Evolutionary conservation across 2,888 invertebrate genomes (phyloP), one percentile per base, ranked within the genome.

Genomic region (Dynastes grantii): DNA sequence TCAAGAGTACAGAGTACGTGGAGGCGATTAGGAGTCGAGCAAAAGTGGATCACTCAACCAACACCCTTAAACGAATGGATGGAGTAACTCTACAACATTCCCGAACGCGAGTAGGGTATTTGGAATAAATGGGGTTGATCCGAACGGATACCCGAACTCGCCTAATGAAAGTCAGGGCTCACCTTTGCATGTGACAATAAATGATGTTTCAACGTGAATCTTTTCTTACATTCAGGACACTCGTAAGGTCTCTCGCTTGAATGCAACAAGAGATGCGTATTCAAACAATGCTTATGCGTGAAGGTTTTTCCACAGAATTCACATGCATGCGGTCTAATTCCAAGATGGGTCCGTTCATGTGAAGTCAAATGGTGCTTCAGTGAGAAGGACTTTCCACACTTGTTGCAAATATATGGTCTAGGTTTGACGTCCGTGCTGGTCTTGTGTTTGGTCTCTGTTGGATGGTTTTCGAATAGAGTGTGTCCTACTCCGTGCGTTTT

Each of bases 221-320:
- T 94, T 90, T 96, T 96, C 89, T 95, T 95, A 89, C 96, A 96
- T 90, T 95, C 95, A 81, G 92, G 92, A 87, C 96, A 96, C 87
- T 95, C 93, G 89, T 94, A 96, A 63, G 96, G 96, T 83, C 96
- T 90, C 83, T 95, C 95, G 49, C 95, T 94, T 58, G 95, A 95
- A 88, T 96, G 96, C 83, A 96, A 89, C 85, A 96, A 88, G 83
- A 96, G 90, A 88, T 96, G 96, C 37, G 96, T 96, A 87, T 95
- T 95, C 81, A 95, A 91, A 88, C 95, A 95, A 87, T 95, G 95
- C 88, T 95, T 95, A 87, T 95, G 92, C 76, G 95, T 95, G 86
- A 95, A 95, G 84, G 94, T 94, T 85, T 95, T 95, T 80, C 95
- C 95, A 85, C 95, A 95, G 85, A 95, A 95, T 71, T 92, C 91